These are phyloP conservation scores for Erpobdella octoculata DNA, from an alignment of 2,888 invertebrate species.

Conservation along the genomic window DNA sequence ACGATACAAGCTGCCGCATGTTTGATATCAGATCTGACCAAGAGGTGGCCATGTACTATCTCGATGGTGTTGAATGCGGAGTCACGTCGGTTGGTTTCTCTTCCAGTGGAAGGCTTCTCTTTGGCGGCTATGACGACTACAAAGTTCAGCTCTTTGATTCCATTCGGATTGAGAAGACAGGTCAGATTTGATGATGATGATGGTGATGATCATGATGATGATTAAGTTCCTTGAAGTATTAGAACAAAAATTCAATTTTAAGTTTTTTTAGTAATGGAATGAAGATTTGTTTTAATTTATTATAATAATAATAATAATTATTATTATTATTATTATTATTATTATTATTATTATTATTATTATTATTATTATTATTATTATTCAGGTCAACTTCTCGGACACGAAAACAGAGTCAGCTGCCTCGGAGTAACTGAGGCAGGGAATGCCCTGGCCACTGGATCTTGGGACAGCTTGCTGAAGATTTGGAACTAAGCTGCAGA, in stretches of 20 bases:
- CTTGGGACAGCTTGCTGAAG: slow-evolving; percentile 99
- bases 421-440: slow-evolving; percentile 99
- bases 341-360: too few relatives aligned
- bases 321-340: too few relatives aligned
- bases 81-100: slow-evolving; percentile 98
- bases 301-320: too few relatives aligned
- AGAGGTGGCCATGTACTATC: slow-evolving; percentile 99
- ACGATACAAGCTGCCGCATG: slow-evolving; percentile 97
- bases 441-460: slow-evolving; percentile 99
- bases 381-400: slow-evolving; percentile 90
- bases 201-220: not conserved
- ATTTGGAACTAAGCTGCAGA: slow-evolving; percentile 99
- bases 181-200: not conserved
- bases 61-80: slow-evolving; percentile 99
- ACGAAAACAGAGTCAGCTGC: slow-evolving; percentile 99
- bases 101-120: slow-evolving; percentile 86
- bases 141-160: slow-evolving; percentile 56
- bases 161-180: slow-evolving; percentile 12
- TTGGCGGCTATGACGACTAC: slow-evolving; percentile 99
- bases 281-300: too few relatives aligned
- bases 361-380: not conserved
- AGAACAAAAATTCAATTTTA: too few relatives aligned
- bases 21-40: slow-evolving; percentile 99
- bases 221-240: too few relatives aligned
- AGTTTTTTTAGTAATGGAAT: too few relatives aligned